Evolutionary conservation across 2,888 invertebrate genomes (phyloP).

Genomic region (Microctonus hyperodae): DNA sequence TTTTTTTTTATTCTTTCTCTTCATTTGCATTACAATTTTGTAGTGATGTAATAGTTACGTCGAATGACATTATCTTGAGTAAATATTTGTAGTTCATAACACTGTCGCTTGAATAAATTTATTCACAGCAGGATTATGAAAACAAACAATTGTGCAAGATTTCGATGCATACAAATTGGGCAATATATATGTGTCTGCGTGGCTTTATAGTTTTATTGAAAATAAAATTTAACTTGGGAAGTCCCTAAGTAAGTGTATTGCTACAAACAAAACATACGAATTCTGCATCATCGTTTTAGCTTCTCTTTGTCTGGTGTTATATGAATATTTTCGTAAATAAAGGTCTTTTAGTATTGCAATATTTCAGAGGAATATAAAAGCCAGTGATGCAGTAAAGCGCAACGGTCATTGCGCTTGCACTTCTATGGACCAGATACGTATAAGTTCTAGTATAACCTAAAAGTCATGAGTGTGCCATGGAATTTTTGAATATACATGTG

Average conservation of each 20-base stretch:
- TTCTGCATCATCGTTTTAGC: not conserved
- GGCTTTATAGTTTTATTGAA: not conserved
- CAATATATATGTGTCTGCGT: not conserved
- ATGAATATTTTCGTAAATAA: conserved; percentile 2
- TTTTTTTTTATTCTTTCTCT: not conserved
- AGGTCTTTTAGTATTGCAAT: conserved; percentile 6
- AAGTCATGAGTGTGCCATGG: not conserved
- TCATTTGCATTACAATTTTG: not conserved
- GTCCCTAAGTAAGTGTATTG: not conserved
- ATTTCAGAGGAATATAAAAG: conserved; percentile 14
- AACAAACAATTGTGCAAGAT: not conserved
- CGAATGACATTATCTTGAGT: not conserved
- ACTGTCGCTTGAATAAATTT: not conserved
- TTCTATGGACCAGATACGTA: not conserved
- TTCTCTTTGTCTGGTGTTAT: not conserved
- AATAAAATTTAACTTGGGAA: not conserved
- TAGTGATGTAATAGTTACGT: not conserved
- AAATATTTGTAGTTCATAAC: not conserved
- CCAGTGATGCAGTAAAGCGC: conserved; percentile 10
- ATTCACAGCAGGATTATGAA: not conserved
- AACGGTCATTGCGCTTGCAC: conserved; percentile 3
- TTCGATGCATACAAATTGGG: not conserved
- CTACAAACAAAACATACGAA: not conserved
- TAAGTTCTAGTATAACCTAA: not conserved
- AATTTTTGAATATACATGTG: not conserved